phyloP scores from a whole-genome alignment of 53 echinoderm and acorn worm species.

The Holothuria leucospilota region DNA sequence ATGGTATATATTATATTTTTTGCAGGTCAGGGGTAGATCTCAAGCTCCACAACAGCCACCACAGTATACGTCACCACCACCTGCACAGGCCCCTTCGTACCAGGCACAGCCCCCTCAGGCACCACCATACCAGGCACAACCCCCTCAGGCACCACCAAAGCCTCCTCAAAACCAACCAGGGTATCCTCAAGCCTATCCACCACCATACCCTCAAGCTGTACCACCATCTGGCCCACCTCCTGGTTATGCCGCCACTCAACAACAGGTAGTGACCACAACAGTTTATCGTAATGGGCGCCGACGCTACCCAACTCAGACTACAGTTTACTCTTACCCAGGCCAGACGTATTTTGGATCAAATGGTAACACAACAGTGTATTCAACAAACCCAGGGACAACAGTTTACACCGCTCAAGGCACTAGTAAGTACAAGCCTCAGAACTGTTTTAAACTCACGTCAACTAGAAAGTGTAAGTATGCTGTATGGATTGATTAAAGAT shows the following conservation, averaged over 20 bases:
- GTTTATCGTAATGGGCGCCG: background rate
- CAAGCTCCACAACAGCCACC: background rate
- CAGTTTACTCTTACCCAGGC: slow-evolving; percentile 76
- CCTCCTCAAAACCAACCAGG: background rate
- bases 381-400: slow-evolving; percentile 2
- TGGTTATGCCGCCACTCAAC: slow-evolving; percentile 14
- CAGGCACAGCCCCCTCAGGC: background rate
- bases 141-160: background rate
- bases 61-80: background rate
- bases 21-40: slow-evolving; percentile 6
- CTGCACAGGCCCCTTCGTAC: background rate
- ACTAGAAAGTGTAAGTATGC: too few species aligned
- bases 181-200: slow-evolving; percentile 25
- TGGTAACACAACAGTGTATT: slow-evolving; percentile 18
- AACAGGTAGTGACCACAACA: slow-evolving; percentile 19
- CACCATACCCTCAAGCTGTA: slow-evolving; percentile 18
- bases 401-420: too few species aligned
- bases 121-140: too few species aligned
- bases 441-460: too few species aligned
- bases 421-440: too few species aligned
- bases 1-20: too few species aligned
- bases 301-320: slow-evolving; percentile 74
- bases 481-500: too few species aligned
- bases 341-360: slow-evolving; percentile 47
- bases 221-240: slow-evolving; percentile 44